phyloP scores from a whole-genome alignment of 64 coral and sea anemone genomes.

The Stichodactyla mertensii region DNA sequence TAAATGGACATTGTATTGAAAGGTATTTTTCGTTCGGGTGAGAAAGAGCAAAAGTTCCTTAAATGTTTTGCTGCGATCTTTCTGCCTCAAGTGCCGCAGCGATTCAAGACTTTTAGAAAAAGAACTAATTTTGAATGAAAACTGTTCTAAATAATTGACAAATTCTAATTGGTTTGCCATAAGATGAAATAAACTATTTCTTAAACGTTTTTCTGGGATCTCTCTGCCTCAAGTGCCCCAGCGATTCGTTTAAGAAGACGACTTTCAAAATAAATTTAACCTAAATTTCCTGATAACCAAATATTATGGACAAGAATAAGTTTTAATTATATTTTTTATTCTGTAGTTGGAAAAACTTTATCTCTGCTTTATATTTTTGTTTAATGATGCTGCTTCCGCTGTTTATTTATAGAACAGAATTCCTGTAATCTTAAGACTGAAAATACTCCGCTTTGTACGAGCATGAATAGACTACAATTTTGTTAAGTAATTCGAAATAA shows the following conservation, averaged over 20 bases:
- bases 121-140: too few relatives aligned
- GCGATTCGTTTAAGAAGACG: background rate
- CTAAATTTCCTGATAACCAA: too few relatives aligned
- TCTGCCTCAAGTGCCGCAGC: background rate
- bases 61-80: background rate
- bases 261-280: too few relatives aligned
- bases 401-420: conserved; percentile 8
- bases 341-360: background rate
- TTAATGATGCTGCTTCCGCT: background rate
- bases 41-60: background rate
- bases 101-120: background rate
- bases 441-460: background rate
- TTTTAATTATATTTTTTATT: too few relatives aligned
- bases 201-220: background rate
- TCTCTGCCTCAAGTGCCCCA: background rate
- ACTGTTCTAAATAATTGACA: too few relatives aligned
- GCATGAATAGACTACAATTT: background rate
- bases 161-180: too few relatives aligned
- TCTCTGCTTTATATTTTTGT: background rate
- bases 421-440: background rate
- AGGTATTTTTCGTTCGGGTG: background rate
- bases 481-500: conserved; percentile 1
- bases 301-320: too few relatives aligned
- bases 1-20: background rate
- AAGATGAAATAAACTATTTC: background rate